Base-by-base conservation (phyloP, 2,888 invertebrate species). In the Uloborus plumipes region DNA sequence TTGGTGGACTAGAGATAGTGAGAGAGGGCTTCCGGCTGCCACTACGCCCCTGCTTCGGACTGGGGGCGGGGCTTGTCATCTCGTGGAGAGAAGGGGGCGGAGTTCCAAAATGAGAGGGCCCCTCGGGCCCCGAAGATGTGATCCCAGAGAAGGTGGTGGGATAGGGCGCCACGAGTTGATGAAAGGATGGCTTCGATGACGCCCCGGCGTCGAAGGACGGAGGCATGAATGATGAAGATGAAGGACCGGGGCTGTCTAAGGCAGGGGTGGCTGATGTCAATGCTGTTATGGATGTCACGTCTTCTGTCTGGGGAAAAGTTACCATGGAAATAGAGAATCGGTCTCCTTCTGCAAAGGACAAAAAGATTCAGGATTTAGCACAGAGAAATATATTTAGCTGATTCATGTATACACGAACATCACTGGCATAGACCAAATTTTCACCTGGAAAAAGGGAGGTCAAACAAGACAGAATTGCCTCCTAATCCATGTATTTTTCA, bases 21-120 rank as follows among this genome's bases (percentile, higher is more conserved):
- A 84, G 73, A 2, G 85, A 81, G 4, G 85, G 80, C 53, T 81
- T 84, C 53, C 75, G 73, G 31, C 78, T 84, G 39, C 71, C 74
- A 22, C 47, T 66, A 14, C 73, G 31, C 9, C 66, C 49, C 20
- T 84, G 69, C 51, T 77, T 71, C 9, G 85, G 62, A 26, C 75
- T 74, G 2, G 77, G 75, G 20, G 66, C 14, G 51, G 81, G 82
- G 31, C 84, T 74, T 22, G 84, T 75, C 65, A 80, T 31, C 58
- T 84, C 81, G 31, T 73, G 78, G 31, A 83, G 50, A 0, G 84
- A 65, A 14, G 83, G 76, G 15, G 72, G 70, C 14, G 61, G 70
- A 39, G 69, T 62, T 1, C 70, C 73, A 39, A 70, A 74, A 9
- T 31, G 59, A 1, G 70, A 55, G 14, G 55, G 22, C 1, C 55